Conservation (phyloP, 2,797 vertebrate species). For the Sebastes matsubarae region DNA sequence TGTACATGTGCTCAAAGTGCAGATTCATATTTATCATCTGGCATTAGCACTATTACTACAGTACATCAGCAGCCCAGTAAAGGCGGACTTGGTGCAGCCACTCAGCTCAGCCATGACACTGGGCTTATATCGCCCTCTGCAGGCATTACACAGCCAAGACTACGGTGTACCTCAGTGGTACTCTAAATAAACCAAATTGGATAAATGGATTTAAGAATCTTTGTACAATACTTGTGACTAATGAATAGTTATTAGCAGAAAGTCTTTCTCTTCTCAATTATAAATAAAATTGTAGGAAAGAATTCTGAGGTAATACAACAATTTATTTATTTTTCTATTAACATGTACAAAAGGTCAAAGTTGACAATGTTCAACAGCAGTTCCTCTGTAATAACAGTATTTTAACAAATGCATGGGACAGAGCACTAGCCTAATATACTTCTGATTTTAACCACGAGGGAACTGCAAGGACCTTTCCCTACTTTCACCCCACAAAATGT, state of each 20-base stretch:
- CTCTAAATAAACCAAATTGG: not conserved
- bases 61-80: not conserved
- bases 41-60: not conserved
- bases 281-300: not conserved
- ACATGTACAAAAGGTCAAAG: constrained; percentile 8
- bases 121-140: constrained; percentile 35
- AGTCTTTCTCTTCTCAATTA: not conserved
- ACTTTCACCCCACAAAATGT: not conserved
- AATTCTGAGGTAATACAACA: not conserved
- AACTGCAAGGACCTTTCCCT: not conserved
- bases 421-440: not conserved
- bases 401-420: constrained; percentile 1
- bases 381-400: not conserved
- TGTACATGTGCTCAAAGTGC: not conserved
- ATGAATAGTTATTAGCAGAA: not conserved
- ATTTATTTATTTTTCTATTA: constrained; percentile 22
- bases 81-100: not conserved
- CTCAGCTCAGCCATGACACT: not conserved
- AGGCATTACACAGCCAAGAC: constrained; percentile 11
- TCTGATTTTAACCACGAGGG: not conserved
- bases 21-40: not conserved
- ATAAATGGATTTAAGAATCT: not conserved
- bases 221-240: not conserved
- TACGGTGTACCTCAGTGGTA: not conserved
- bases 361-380: not conserved